These are phyloP conservation scores for Fistularia commersonii DNA, from an alignment of 2,797 vertebrate genomes.

Conservation along the genomic window DNA sequence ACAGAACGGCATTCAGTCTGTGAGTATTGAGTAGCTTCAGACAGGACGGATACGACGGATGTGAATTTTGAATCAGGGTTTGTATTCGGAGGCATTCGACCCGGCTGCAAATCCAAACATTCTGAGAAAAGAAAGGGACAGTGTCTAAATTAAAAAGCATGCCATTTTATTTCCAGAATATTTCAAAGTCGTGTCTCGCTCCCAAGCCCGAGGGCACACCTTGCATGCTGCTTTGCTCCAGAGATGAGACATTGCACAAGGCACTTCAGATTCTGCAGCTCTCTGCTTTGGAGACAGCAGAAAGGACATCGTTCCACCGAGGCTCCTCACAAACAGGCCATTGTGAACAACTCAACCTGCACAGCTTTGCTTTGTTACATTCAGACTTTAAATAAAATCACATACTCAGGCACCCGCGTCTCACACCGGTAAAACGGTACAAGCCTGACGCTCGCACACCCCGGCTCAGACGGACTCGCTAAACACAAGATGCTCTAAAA, in stretches of 20 bases:
- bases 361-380: conserved; percentile 69
- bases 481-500: conserved; percentile 23
- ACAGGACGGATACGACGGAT: too few relatives aligned
- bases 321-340: conserved; percentile 50
- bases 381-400: conserved; percentile 75
- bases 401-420: conserved; percentile 67
- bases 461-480: conserved; percentile 23
- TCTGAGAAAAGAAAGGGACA: conserved; percentile 33
- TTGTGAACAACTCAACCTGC: conserved; percentile 47
- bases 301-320: conserved; percentile 57
- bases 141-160: conserved; percentile 76
- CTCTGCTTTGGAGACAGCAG: conserved; percentile 56
- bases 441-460: conserved; percentile 70
- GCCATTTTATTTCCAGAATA: conserved; percentile 67
- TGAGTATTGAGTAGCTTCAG: too few relatives aligned
- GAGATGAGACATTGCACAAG: conserved; percentile 76
- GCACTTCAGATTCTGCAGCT: conserved; percentile 76
- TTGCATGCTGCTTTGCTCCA: conserved; percentile 63
- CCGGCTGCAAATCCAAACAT: too few relatives aligned
- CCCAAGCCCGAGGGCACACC: conserved; percentile 58
- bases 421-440: conserved; percentile 70
- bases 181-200: conserved; percentile 46
- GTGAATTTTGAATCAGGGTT: too few relatives aligned
- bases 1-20: too few relatives aligned
- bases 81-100: too few relatives aligned